A percentile compares a stretch with the other conserved stretches of the same genome.
phyloP scores from a whole-genome alignment of 2,113 vertebrate species.

The Oncorhynchus tshawytscha region DNA sequence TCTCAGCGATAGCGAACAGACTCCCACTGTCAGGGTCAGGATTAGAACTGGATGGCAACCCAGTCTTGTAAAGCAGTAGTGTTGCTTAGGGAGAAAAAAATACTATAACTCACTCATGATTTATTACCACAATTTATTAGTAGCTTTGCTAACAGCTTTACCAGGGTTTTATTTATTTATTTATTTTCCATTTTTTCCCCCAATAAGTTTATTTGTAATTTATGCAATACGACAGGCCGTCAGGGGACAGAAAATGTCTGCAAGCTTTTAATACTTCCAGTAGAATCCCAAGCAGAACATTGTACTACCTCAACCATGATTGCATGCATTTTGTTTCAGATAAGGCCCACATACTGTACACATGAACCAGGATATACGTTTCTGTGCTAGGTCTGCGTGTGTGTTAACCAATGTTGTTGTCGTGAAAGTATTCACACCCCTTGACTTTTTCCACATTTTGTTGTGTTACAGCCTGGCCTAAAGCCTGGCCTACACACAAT shows the following conservation, averaged over 20 bases:
- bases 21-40: not conserved
- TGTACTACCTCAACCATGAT: no score
- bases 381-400: no score
- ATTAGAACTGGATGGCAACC: slow-evolving; percentile 17
- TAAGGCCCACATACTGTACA: no score
- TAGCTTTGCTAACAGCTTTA: not conserved
- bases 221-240: not conserved
- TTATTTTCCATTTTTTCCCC: not conserved
- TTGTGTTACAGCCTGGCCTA: no score
- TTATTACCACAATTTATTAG: not conserved
- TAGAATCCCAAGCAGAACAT: no score
- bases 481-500: no score
- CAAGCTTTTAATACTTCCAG: not conserved
- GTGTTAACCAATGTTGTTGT: no score
- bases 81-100: not conserved
- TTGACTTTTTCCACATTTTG: no score
- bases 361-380: no score
- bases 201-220: not conserved
- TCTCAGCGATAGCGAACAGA: not conserved
- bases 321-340: no score
- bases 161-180: not conserved
- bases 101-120: not conserved
- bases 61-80: slow-evolving; percentile 7
- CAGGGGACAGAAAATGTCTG: not conserved
- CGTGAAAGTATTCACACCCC: no score